Base-by-base conservation (phyloP, 2,113 vertebrate species). In the Azemiops feae region DNA sequence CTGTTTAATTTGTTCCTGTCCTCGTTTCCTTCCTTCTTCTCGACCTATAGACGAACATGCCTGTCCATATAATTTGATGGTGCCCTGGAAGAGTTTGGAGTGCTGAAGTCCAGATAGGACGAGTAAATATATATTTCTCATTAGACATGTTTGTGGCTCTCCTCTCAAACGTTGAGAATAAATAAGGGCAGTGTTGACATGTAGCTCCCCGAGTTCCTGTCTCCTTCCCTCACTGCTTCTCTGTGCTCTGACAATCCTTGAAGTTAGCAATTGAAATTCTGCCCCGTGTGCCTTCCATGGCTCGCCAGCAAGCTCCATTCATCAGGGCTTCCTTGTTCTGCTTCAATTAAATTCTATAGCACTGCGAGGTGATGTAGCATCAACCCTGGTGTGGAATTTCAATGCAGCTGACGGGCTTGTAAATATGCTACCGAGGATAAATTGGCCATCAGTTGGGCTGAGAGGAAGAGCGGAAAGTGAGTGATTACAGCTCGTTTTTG, bases 371-470 rank as follows among this genome's bases (percentile, higher is more conserved):
- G 94, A 74, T 88, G 95, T 43, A 95, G 94, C 93, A 90, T 91
- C 95, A 91, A 45, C 90, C 87, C 94, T 34, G 47, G 96, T 94
- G 95, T 93, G 92, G 96, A 96, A 94, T 96, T 96, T 95, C 96
- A 97, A 93, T 96, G 97, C 87, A 0, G 87, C 91, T 95, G 93
- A 96, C 94, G 96, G 95, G 93, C 96, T 95, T 91, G 96, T 97
- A 96, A 97, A 97, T 97, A 96, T 89, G 94, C 96, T 87, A 94
- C 96, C 90, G 95, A n/a, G 97, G 96, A 96, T 96, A 97, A 97
- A 98, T 96, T 96, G 96, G 96, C 97, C 97, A 96, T 97, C 95
- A 94, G 96, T 94, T 96, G 95, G 96, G 94, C 69, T 91, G 96
- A 95, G 95, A 95, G 94, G 55, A 96, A 91, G 90, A 86, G 93